Base-by-base conservation (phyloP, 2,113 vertebrate species). In the Hippocampus abdominalis region DNA sequence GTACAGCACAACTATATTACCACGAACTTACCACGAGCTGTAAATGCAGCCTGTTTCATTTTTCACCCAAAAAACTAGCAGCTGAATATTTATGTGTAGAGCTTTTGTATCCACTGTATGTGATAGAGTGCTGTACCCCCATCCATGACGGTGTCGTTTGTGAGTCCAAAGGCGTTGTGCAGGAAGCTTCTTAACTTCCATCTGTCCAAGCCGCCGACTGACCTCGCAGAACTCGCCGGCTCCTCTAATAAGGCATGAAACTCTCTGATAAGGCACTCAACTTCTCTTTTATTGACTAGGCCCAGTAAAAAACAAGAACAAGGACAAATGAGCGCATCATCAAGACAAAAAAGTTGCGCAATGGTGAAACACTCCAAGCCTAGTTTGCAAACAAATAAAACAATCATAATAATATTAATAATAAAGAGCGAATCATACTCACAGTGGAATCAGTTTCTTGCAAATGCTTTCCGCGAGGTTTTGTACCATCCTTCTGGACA, bases 121-220 rank as follows among this genome's bases (percentile, higher is more conserved):
- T 21, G 59, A 10, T 20, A 39, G 10, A 20, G 36, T 62, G 10
- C 15, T 44, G 6, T 29, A 64, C 63, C 63, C 27, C n/a, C 42
- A 64, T 64, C 63, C 63, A 64, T 64, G 42, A 64, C 48, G 40
- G 63, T 46, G 63, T 64, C 63, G 42, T 64, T 25, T 0, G 63
- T 64, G 63, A 64, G 40, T 64, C 63, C 63, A 46, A 64, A 46
- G 15, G 63, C 40, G 40, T 46, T 25, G 42, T 64, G 63, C 63
- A 64, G 42, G 40, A 64, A 46, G 23, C 42, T 27, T 64, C 63
- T 46, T 1, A 64, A 16, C 15, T 18, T 64, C 63, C 63, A 64
- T 48, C 63, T 64, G 63, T 64, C 42, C 42, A 64, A 64, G n/a
- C 63, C 63, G 13, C 39, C 8, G 4, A 27, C 42, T 18, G 63